Conservation (phyloP, 2,888 invertebrate genomes). For the Panzeria rudis region DNA sequence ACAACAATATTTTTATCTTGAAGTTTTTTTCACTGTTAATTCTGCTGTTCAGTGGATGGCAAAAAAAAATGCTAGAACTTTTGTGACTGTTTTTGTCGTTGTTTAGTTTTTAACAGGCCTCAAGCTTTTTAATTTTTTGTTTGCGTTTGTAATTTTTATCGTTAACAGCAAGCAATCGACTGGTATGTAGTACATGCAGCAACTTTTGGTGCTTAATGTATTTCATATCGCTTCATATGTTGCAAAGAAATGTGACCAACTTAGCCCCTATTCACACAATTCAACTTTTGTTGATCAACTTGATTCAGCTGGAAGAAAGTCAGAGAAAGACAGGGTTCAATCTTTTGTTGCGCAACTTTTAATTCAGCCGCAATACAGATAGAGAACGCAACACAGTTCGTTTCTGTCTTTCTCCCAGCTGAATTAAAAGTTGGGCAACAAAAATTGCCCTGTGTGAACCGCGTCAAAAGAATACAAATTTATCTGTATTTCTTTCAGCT, state of each 20-base stretch:
- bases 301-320: no score
- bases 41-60: not conserved
- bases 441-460: no score
- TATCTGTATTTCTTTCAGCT: no score
- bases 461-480: no score
- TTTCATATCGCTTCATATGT: conserved; percentile 27
- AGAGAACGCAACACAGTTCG: no score
- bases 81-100: conserved; percentile 34
- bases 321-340: no score
- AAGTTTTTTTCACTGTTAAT: conserved; percentile 32
- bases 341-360: no score
- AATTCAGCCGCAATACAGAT: no score
- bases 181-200: not conserved
- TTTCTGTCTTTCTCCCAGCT: no score
- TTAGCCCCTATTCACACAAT: no score
- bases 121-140: conserved; percentile 20
- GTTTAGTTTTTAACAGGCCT: conserved; percentile 44
- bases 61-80: conserved; percentile 14
- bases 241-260: conserved; percentile 35
- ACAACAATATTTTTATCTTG: conserved; percentile 64
- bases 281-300: no score
- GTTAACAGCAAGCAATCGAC: conserved; percentile 30
- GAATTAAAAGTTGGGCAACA: no score
- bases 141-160: conserved; percentile 40
- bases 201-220: conserved; percentile 29